A percentile compares a stretch with the other conserved stretches of the same genome.
Conservation (phyloP, 53 echinoderm and acorn worm species). For the Patiria pectinifera region DNA sequence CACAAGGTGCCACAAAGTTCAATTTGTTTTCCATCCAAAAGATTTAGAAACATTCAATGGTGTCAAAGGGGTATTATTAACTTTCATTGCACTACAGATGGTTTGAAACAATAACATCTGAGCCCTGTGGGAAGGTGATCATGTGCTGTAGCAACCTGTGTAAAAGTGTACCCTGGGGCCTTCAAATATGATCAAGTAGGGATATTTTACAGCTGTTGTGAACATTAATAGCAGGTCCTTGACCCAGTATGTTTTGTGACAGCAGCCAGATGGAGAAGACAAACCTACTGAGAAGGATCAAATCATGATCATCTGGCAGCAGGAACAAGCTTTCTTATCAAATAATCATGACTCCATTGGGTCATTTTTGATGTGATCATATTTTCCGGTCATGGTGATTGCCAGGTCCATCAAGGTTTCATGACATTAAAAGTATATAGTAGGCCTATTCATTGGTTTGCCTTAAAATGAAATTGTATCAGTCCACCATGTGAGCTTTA, state of each 20-base stretch:
- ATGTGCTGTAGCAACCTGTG: neutral
- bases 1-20: neutral
- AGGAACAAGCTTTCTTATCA: neutral
- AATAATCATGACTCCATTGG: too few relatives aligned
- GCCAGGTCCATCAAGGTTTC: too few relatives aligned
- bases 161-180: conserved; percentile 20
- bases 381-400: too few relatives aligned
- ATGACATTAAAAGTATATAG: too few relatives aligned
- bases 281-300: neutral
- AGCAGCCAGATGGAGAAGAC: neutral
- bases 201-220: conserved; percentile 17
- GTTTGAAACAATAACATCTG: conserved; percentile 11
- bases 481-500: too few relatives aligned
- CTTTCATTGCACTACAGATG: neutral
- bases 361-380: too few relatives aligned
- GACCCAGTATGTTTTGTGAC: conserved; percentile 12
- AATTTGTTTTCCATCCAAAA: conserved; percentile 1
- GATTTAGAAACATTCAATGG: neutral
- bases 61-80: neutral
- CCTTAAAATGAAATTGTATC: too few relatives aligned
- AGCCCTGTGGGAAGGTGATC: conserved; percentile 5
- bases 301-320: neutral
- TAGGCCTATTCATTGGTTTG: too few relatives aligned
- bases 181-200: neutral
- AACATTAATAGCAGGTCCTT: conserved; percentile 44